Conservation (phyloP, 2,797 vertebrate species). For the Scleropages formosus region DNA sequence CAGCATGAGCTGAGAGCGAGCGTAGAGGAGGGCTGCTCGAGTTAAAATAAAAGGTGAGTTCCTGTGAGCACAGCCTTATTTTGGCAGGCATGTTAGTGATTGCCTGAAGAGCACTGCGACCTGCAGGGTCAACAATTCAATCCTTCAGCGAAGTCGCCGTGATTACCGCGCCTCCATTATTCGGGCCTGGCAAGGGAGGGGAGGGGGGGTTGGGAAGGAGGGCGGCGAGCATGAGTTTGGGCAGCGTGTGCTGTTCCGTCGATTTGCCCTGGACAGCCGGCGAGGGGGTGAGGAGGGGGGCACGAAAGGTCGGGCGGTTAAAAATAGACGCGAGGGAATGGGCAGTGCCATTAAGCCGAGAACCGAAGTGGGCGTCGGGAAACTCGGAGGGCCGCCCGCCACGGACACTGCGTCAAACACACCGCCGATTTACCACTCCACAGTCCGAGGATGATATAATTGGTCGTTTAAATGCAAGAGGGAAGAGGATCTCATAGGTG, state of each 20-base stretch:
- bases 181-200: constrained; percentile 37
- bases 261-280: not conserved
- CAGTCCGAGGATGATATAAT: constrained; percentile 45
- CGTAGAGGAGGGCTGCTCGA: constrained; percentile 33
- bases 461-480: constrained; percentile 41
- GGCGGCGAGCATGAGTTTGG: not conserved
- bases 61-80: constrained; percentile 36
- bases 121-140: constrained; percentile 56
- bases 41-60: constrained; percentile 44
- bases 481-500: constrained; percentile 41
- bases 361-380: constrained; percentile 16
- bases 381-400: constrained; percentile 5
- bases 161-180: constrained; percentile 55
- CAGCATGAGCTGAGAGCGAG: not conserved
- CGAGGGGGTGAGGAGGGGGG: not conserved
- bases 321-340: constrained; percentile 56
- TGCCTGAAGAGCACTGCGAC: constrained; percentile 45
- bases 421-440: constrained; percentile 33
- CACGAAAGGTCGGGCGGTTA: constrained; percentile 64
- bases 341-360: constrained; percentile 42
- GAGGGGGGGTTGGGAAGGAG: not conserved
- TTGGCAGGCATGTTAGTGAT: constrained; percentile 44
- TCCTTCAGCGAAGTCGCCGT: constrained; percentile 55
- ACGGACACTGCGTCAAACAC: constrained; percentile 17
- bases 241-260: not conserved